Base-by-base conservation (phyloP, 1,140 invertebrate species). In the Nebria ingens region DNA sequence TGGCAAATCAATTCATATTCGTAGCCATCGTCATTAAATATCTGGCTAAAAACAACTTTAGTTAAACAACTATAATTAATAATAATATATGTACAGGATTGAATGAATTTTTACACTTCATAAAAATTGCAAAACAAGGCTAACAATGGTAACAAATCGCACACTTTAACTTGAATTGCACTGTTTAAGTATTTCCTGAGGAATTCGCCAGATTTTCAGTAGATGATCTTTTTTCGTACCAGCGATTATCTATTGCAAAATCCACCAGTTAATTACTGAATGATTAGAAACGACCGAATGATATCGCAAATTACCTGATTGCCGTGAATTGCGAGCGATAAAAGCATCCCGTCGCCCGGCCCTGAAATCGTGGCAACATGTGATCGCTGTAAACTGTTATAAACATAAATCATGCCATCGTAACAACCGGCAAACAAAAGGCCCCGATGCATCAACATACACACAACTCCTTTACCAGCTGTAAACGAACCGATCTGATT, bases 401-500 rank as follows among this genome's bases (percentile, higher is more conserved):
- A 79, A 17, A 78, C 69, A 59, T 77, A 79, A 65, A 79, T 75
- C 58, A 73, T 75, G 11, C 77, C 76, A 60, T 78, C 75, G 51
- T 78, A 77, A 63, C 77, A 79, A 19, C 76, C 76, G 42, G 76
- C 76, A 63, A 78, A 78, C 15, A 79, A 64, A 21, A 77, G 58
- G 56, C 72, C 64, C 22, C 68, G 62, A 23, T 68, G 65, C n/a
- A 77, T 65, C 49, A 70, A 70, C 73, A 79, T 76, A 56, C 76
- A 79, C 20, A 76, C 72, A 21, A 79, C 74, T 15, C 76, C 76
- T 57, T 73, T 67, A 3, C 72, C 70, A 17, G 75, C 73, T 55
- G 72, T 65, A 55, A 74, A 72, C 59, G 71, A 71, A 15, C 64
- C 59, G 34, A 70, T 62, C 58, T 78, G 68, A 56, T 73, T 68